These are phyloP conservation scores for Odontothrips loti DNA, from an alignment of 2,888 invertebrate species.

Conservation along the genomic window DNA sequence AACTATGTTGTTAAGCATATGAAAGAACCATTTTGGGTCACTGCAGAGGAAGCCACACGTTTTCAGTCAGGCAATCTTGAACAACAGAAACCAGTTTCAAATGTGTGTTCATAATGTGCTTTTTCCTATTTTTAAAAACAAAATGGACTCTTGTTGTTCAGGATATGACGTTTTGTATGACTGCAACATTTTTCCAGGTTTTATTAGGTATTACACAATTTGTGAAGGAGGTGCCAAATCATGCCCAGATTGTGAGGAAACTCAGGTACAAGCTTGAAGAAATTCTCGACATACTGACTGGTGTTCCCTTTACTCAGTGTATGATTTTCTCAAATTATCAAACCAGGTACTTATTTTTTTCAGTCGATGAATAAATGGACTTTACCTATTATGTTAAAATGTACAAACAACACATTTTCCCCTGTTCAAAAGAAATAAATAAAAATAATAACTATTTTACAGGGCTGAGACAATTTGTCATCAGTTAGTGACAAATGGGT, in stretches of 20 bases:
- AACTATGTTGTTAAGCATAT: conserved; percentile 69
- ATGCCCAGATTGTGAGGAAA: neutral
- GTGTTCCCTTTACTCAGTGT: conserved; percentile 79
- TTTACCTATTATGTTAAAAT: too few species aligned
- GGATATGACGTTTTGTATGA: neutral
- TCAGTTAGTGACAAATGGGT: conserved; percentile 33
- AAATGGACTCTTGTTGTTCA: neutral
- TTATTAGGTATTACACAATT: neutral
- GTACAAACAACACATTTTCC: too few species aligned
- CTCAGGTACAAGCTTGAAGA: neutral
- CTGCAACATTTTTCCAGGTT: neutral
- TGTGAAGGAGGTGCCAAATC: conserved; percentile 9
- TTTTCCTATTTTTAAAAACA: conserved; percentile 29
- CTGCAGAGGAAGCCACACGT: conserved; percentile 62
- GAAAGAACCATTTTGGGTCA: conserved; percentile 69
- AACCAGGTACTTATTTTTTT: conserved; percentile 51
- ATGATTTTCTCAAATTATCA: conserved; percentile 88
- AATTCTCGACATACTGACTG: conserved; percentile 62
- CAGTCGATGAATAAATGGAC: too few species aligned
- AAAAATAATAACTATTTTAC: conserved; percentile 22
- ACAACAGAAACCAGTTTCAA: neutral
- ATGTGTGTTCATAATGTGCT: neutral
- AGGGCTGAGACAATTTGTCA: conserved; percentile 37
- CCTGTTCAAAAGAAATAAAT: too few species aligned
- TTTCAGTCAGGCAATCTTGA: conserved; percentile 38